These are phyloP conservation scores for Philaethria dido DNA, from an alignment of 2,888 invertebrate genomes.

Conservation along the genomic window DNA sequence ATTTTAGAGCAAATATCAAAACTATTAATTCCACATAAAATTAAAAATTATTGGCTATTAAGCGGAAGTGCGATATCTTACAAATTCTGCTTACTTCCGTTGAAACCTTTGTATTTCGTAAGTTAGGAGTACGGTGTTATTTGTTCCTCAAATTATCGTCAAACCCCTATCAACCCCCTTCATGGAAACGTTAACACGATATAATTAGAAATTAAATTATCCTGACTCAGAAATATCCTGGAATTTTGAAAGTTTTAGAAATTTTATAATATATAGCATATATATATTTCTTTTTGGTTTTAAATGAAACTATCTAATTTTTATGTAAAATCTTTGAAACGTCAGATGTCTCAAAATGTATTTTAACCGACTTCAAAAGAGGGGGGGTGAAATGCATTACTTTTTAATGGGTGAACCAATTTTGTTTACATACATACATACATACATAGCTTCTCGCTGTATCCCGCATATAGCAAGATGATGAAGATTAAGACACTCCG, in stretches of 20 bases:
- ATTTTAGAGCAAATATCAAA: conserved; percentile 55
- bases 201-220: conserved; percentile 39
- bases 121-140: conserved; percentile 61
- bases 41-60: conserved; percentile 61
- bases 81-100: conserved; percentile 77
- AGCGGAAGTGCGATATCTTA: conserved; percentile 80
- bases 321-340: too few relatives aligned
- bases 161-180: conserved; percentile 19
- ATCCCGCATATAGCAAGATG: too few relatives aligned
- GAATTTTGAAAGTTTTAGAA: conserved; percentile 5
- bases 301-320: too few relatives aligned
- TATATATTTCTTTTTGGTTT: too few relatives aligned
- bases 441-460: too few relatives aligned
- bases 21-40: conserved; percentile 33
- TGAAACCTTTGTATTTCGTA: conserved; percentile 78
- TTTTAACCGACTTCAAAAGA: too few relatives aligned
- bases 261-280: too few relatives aligned
- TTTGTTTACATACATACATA: too few relatives aligned
- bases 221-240: conserved; percentile 34
- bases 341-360: too few relatives aligned
- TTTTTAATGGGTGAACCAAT: too few relatives aligned
- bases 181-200: conserved; percentile 24
- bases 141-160: conserved; percentile 55
- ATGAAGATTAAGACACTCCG: too few relatives aligned
- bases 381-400: too few relatives aligned